Evolutionary conservation across 2,113 vertebrate species (phyloP).

Genomic region (Perognathus longimembris): DNA sequence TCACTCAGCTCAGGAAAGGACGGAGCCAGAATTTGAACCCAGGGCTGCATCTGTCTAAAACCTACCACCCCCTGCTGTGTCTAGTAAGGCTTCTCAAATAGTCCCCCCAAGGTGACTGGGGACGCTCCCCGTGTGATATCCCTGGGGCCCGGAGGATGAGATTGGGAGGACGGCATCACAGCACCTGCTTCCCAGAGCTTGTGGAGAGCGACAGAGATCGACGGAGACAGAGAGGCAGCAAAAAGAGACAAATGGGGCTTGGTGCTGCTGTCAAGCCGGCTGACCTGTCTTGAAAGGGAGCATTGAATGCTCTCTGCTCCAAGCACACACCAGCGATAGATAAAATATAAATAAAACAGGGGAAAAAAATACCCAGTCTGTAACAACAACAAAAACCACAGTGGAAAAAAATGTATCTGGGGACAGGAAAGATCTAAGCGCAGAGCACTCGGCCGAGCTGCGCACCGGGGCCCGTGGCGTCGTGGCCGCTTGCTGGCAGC

Average conservation of each 20-base stretch:
- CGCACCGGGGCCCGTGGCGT: too few relatives aligned
- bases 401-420: too few relatives aligned
- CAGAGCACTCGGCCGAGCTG: too few relatives aligned
- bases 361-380: too few relatives aligned
- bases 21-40: background rate
- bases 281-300: too few relatives aligned
- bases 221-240: background rate
- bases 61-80: background rate
- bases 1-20: background rate
- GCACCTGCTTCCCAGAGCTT: background rate
- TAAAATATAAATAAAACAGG: background rate
- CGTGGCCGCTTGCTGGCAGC: too few relatives aligned
- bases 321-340: too few relatives aligned
- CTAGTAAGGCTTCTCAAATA: background rate
- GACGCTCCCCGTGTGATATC: too few relatives aligned
- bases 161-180: accelerated
- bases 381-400: too few relatives aligned
- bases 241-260: too few relatives aligned
- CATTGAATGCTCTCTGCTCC: background rate
- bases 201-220: background rate
- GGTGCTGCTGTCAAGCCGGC: accelerated
- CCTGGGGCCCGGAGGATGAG: background rate
- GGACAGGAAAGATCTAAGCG: too few relatives aligned
- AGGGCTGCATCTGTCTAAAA: background rate
- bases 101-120: background rate